Conservation (phyloP, 2,888 invertebrate species). For the Dryocosmus kuriphilus region DNA sequence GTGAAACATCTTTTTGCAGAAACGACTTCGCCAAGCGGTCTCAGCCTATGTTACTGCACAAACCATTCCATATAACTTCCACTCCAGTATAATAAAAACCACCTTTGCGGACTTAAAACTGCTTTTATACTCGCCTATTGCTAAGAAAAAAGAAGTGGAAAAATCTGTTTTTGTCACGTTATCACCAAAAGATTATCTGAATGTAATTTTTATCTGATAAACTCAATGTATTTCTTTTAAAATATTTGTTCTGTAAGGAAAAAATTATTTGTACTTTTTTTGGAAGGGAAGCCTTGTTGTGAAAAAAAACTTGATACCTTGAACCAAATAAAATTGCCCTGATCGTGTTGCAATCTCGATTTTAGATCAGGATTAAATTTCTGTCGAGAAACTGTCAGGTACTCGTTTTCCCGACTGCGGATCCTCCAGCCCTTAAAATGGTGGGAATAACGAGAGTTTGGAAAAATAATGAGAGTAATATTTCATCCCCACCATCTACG, state of each 20-base stretch:
- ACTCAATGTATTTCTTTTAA: neutral
- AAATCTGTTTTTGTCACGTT: neutral
- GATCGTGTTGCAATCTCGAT: constrained; percentile 1
- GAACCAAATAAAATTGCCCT: neutral
- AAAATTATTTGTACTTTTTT: neutral
- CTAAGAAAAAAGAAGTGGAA: neutral
- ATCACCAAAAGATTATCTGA: neutral
- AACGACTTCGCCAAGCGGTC: constrained; percentile 7
- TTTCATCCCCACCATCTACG: constrained; percentile 54
- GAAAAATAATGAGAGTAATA: constrained; percentile 63
- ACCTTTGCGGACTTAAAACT: neutral
- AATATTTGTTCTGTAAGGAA: neutral
- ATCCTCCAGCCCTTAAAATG: constrained; percentile 35
- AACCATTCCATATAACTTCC: constrained; percentile 20
- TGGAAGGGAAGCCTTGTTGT: neutral
- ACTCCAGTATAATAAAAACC: neutral
- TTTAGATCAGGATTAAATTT: constrained; percentile 17
- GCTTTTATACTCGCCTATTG: constrained; percentile 2
- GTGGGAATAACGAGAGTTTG: constrained; percentile 40
- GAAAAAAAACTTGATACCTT: neutral
- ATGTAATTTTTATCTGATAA: neutral
- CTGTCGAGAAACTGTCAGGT: constrained; percentile 48
- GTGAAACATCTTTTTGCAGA: constrained; percentile 58
- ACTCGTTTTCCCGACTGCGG: constrained; percentile 62
- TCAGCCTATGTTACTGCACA: constrained; percentile 30